phyloP scores from a whole-genome alignment of 2,888 invertebrate species.

The Phorcus lineatus region DNA sequence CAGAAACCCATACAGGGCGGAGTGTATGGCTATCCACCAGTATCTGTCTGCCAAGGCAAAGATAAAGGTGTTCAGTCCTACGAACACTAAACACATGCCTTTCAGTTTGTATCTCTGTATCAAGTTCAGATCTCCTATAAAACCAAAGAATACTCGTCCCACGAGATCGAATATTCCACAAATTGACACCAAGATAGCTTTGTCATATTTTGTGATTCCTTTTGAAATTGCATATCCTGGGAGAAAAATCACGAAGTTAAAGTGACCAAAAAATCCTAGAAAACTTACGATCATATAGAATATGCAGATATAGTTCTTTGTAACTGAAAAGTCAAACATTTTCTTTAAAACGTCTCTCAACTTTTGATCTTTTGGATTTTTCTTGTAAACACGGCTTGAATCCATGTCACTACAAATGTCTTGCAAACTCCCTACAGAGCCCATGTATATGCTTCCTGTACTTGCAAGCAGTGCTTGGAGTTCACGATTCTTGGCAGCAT shows the following conservation, averaged over 20 bases:
- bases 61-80: slow-evolving; percentile 53
- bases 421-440: slow-evolving; percentile 44
- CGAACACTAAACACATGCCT: slow-evolving; percentile 42
- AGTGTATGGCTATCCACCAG: slow-evolving; percentile 54
- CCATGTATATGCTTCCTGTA: slow-evolving; percentile 53
- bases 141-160: slow-evolving; percentile 55
- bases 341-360: slow-evolving; percentile 29
- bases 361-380: slow-evolving; percentile 6
- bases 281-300: slow-evolving; percentile 56
- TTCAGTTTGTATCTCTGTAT: slow-evolving; percentile 59
- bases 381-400: background rate
- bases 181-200: slow-evolving; percentile 59
- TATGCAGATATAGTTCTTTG: slow-evolving; percentile 52
- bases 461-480: slow-evolving; percentile 36
- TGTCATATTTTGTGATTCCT: slow-evolving; percentile 52
- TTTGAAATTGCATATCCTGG: slow-evolving; percentile 46
- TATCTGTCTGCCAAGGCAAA: slow-evolving; percentile 50
- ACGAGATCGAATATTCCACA: slow-evolving; percentile 63
- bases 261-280: slow-evolving; percentile 63
- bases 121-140: slow-evolving; percentile 55
- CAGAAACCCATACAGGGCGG: slow-evolving; percentile 62
- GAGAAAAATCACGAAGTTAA: slow-evolving; percentile 65
- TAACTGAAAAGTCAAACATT: slow-evolving; percentile 56
- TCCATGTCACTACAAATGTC: background rate
- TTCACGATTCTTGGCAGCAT: background rate